phyloP scores from a whole-genome alignment of 2,888 invertebrate genomes.

The Capitulum mitella region DNA sequence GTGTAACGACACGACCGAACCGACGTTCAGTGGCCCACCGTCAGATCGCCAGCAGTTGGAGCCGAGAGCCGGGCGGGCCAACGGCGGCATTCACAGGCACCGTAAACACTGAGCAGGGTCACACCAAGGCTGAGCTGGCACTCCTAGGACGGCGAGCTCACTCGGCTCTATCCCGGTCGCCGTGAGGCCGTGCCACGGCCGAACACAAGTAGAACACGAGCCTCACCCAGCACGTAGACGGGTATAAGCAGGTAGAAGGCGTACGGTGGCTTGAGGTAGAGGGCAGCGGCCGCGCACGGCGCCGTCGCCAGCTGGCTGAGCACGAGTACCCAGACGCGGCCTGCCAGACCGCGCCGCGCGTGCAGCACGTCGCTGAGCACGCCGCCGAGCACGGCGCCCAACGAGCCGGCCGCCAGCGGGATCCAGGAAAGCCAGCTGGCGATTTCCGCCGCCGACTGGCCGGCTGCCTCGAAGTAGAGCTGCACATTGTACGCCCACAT shows the following conservation, averaged over 20 bases:
- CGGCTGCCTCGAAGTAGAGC: constrained; percentile 42
- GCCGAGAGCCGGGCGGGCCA: too few species aligned
- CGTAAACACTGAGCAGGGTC: too few species aligned
- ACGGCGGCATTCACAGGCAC: too few species aligned
- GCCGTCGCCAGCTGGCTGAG: constrained; percentile 43
- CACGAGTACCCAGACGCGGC: constrained; percentile 42
- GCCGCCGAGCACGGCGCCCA: not conserved
- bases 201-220: too few species aligned
- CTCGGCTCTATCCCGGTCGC: too few species aligned
- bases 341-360: constrained; percentile 39
- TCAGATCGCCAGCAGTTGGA: too few species aligned
- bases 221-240: constrained; percentile 43
- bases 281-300: constrained; percentile 44
- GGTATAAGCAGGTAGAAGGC: constrained; percentile 44
- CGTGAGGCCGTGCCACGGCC: too few species aligned
- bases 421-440: constrained; percentile 44
- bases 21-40: too few species aligned
- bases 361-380: not conserved
- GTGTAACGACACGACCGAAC: too few species aligned
- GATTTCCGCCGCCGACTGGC: constrained; percentile 41
- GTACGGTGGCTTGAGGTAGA: constrained; percentile 42
- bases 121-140: too few species aligned
- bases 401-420: constrained; percentile 40
- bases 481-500: constrained; percentile 43
- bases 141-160: too few species aligned